Base-by-base conservation (phyloP, 2,797 vertebrate genomes). In the Ceryle rudis region DNA sequence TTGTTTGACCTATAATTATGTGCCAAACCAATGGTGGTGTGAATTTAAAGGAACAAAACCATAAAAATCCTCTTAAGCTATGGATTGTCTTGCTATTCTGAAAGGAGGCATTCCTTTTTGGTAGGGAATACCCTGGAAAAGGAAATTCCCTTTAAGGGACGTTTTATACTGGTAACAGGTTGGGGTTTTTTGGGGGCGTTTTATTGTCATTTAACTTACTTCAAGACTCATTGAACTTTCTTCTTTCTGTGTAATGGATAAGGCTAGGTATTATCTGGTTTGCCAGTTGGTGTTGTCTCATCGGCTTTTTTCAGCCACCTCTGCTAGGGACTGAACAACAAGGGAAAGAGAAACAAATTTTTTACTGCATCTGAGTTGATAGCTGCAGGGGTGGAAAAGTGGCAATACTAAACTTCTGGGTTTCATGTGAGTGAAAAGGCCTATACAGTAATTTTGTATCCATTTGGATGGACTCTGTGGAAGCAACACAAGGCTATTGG, bases 1-100 rank as follows among this genome's bases (percentile, higher is more conserved):
- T 73, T 94, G 39, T 85, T 92, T 95, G 89, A 94, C 66, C 73
- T 92, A 47, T 52, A 79, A 73, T 69, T 81, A 57, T 44, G 14
- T 74, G 55, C 74, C 44, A 85, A 51, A 70, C 23, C 26, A 80
- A 49, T 42, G 81, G 10, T 0, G 1, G 8, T 70, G 52, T 58
- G 47, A 44, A 18, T 75, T 90, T 54, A 91, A 82, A 81, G 57
- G 70, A 65, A 83, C 5, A 44, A 89, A 87, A 87, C 2, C 14
- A 8, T 62, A 70, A 73, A 47, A 7, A 16, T 46, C 2, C 1
- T 77, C 7, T 2, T 20, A 79, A 89, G 14, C 41, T 71, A 17
- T 39, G 18, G 31, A 19, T 46, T 73, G 39, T 67, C 4, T 62
- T 86, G 25, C 28, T 70, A 4, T 60, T 89, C 39, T 62, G 60